Evolutionary conservation across 2,797 vertebrate genomes (phyloP).

Genomic region (Gobionotothen gibberifrons): DNA sequence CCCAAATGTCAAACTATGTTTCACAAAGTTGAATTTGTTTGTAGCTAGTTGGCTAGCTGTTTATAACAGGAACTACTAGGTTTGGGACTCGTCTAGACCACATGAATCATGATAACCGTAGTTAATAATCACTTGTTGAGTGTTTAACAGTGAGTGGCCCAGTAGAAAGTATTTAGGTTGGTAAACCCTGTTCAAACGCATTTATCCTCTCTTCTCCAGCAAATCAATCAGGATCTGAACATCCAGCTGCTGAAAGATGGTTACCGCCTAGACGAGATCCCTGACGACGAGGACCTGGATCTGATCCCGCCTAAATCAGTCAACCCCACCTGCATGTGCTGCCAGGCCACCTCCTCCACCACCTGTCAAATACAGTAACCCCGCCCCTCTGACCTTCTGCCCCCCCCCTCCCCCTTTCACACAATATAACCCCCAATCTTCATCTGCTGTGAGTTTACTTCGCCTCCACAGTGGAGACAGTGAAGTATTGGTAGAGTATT

Average conservation of each 20-base stretch:
- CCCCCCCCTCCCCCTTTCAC: constrained; percentile 29
- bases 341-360: constrained; percentile 96
- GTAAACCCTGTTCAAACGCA: too few relatives aligned
- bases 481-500: constrained; percentile 67
- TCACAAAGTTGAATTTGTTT: too few relatives aligned
- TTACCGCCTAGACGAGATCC: constrained; percentile 97
- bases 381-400: constrained; percentile 21
- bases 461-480: constrained; percentile 58
- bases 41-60: too few relatives aligned
- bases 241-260: constrained; percentile 98
- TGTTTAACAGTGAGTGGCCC: too few relatives aligned
- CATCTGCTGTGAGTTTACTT: constrained; percentile 75
- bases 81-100: not conserved
- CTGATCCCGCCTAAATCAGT: constrained; percentile 96
- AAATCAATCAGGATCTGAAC: constrained; percentile 99
- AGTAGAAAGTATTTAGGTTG: too few relatives aligned
- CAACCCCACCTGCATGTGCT: constrained; percentile 98
- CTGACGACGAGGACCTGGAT: constrained; percentile 96
- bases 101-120: too few relatives aligned
- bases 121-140: too few relatives aligned
- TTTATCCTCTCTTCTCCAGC: constrained; percentile 78
- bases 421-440: constrained; percentile 59
- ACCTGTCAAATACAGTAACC: constrained; percentile 98
- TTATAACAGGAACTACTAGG: not conserved
- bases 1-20: too few relatives aligned